Conservation (phyloP, 2,888 invertebrate species). For the Branchellion lobata region DNA sequence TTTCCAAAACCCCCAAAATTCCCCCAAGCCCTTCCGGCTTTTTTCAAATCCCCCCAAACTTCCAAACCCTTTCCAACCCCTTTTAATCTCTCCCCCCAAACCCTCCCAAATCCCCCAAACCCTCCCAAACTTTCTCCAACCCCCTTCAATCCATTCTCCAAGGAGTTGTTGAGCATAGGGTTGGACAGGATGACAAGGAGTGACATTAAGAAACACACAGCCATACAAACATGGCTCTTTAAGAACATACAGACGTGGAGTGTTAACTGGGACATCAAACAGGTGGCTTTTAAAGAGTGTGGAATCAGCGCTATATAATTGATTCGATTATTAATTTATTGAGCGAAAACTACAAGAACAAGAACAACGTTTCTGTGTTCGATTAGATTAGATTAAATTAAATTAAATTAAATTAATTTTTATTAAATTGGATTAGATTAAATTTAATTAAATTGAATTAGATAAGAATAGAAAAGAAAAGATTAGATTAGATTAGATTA, state of each 20-base stretch:
- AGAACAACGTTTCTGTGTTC: too few species aligned
- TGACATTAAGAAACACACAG: slow-evolving; percentile 86
- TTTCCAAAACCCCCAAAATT: background rate
- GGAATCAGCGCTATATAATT: background rate
- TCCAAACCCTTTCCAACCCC: too few species aligned
- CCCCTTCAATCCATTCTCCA: slow-evolving; percentile 19
- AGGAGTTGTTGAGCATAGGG: slow-evolving; percentile 86
- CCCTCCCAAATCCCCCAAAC: too few species aligned
- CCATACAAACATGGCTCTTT: slow-evolving; percentile 94
- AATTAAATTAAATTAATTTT: background rate
- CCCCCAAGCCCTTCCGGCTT: background rate
- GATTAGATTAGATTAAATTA: too few species aligned
- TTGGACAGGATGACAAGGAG: slow-evolving; percentile 93
- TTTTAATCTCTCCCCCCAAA: too few species aligned
- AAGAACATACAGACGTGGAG: slow-evolving; percentile 99
- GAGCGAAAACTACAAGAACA: too few species aligned
- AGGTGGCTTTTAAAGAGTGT: slow-evolving; percentile 46
- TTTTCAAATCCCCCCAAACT: background rate
- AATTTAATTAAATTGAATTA: too few species aligned
- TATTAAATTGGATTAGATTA: too few species aligned
- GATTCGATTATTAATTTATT: background rate
- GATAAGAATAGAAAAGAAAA: too few species aligned
- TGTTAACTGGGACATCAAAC: slow-evolving; percentile 94
- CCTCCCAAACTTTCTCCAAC: background rate
- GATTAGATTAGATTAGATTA: too few species aligned